Base-by-base conservation (phyloP, 2,888 invertebrate genomes). In the Idaea dimidiata region DNA sequence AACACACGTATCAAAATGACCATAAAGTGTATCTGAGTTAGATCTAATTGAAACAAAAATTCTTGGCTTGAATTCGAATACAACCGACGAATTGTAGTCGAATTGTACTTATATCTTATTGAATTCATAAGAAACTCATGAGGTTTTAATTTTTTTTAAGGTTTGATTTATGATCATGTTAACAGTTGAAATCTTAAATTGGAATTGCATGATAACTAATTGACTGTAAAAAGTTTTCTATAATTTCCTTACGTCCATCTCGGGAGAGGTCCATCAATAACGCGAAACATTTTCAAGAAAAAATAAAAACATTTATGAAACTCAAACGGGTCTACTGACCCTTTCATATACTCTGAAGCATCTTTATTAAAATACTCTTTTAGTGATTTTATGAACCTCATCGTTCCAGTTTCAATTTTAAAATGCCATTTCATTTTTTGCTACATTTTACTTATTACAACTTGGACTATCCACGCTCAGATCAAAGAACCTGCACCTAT, bases 251-350 rank as follows among this genome's bases (percentile, higher is more conserved):
- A 83, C 84, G 77, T 78, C 74, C 76, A 79, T 66, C 64, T 73
- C 8, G 76, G 73, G 62, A 73, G 67, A 10, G 76, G 67, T 61
- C 76, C 77, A 54, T 86, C 82, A 5, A 78, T 67, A 1, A 88
- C 78, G 69, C 81, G 77, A 71, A 82, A 88, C 6, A 66, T 62
- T 61, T 78, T 82, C n/a, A 79, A 66, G 0, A 82, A 6, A 43
- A 70, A 70, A 69, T 80, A 83, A 60, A 86, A 85, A 6, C 72
- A 78, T 54, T 66, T 66, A 69, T 89, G 82, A 75, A 82, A 88
- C 62, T 82, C 72, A 65, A 77, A 79, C 7, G 88, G 84, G 67
- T 86, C 75, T 1, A 88, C 68, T 59, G 78, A 62, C 56, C 79
- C 83, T 8, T 65, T 61, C 1, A 77, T 74, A 63, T 71, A 83